Percentiles rank a stretch among this genome's conserved stretches.
phyloP scores from a whole-genome alignment of 2,113 vertebrate genomes.

The Myotis yumanensis region DNA sequence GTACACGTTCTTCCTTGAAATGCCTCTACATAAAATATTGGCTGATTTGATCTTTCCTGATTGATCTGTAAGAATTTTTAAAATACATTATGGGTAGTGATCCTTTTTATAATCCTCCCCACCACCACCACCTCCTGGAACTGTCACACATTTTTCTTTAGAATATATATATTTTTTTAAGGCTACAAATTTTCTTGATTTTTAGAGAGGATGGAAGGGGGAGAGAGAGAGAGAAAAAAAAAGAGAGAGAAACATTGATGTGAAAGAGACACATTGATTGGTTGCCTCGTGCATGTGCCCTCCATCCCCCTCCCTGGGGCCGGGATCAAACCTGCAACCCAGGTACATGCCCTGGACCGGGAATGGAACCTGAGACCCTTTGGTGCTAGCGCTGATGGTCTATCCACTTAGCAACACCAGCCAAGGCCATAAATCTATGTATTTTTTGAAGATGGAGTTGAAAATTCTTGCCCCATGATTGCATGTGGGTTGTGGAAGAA shows the following conservation, averaged over 20 bases:
- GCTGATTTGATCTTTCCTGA: not conserved
- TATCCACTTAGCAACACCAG: too few species aligned
- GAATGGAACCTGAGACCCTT: too few species aligned
- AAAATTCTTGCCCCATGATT: not conserved
- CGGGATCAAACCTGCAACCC: too few species aligned
- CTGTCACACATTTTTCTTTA: not conserved
- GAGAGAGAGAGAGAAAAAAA: too few species aligned
- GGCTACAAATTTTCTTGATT: too few species aligned
- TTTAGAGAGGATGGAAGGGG: too few species aligned
- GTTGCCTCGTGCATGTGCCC: too few species aligned
- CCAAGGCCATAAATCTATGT: not conserved
- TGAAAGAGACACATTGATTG: too few species aligned
- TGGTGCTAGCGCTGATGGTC: too few species aligned
- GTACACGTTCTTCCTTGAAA: not conserved
- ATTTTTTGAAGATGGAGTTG: not conserved
- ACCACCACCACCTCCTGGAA: not conserved
- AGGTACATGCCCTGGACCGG: too few species aligned
- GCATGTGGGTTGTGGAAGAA: not conserved
- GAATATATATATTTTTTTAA: not conserved
- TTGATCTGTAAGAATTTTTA: not conserved
- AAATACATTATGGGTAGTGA: not conserved
- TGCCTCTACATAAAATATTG: not conserved
- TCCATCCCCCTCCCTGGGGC: too few species aligned
- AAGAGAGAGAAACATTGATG: too few species aligned
- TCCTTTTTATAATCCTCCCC: not conserved